Percentiles rank a stretch among this genome's conserved stretches.
phyloP scores from a whole-genome alignment of 2,888 invertebrate species.

The Nudaria mundana region DNA sequence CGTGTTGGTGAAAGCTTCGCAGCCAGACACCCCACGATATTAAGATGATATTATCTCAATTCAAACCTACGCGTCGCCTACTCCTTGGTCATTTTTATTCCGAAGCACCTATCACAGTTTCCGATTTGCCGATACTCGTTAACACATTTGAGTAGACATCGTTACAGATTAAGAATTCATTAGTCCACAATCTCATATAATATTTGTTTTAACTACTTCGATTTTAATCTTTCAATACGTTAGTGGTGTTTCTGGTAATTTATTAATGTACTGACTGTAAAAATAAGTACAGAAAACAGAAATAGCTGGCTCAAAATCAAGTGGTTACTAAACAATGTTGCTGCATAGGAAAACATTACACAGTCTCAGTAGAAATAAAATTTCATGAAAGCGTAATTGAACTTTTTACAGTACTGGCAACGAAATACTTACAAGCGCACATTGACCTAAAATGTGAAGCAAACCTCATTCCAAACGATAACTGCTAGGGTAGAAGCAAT shows the following conservation, averaged over 20 bases:
- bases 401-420: background rate
- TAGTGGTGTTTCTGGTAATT: background rate
- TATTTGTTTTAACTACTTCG: conserved; percentile 9
- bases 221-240: background rate
- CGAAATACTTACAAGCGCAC: background rate
- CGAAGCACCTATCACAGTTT: conserved; percentile 38
- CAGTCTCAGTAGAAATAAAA: background rate
- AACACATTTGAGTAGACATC: conserved; percentile 47
- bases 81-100: conserved; percentile 41
- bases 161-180: conserved; percentile 19
- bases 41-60: conserved; percentile 67
- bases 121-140: conserved; percentile 51
- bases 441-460: conserved; percentile 14
- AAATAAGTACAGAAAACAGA: background rate
- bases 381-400: background rate
- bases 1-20: conserved; percentile 66
- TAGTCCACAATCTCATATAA: conserved; percentile 16
- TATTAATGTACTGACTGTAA: background rate
- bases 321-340: background rate
- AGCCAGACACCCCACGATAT: conserved; percentile 65
- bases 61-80: conserved; percentile 66
- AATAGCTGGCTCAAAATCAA: background rate
- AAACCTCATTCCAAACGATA: conserved; percentile 44
- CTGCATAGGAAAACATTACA: background rate
- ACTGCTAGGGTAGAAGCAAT: conserved; percentile 51